A percentile compares a stretch with the other conserved stretches of the same genome.
phyloP scores from a whole-genome alignment of 2,888 invertebrate species.

The Andricus curvator region DNA sequence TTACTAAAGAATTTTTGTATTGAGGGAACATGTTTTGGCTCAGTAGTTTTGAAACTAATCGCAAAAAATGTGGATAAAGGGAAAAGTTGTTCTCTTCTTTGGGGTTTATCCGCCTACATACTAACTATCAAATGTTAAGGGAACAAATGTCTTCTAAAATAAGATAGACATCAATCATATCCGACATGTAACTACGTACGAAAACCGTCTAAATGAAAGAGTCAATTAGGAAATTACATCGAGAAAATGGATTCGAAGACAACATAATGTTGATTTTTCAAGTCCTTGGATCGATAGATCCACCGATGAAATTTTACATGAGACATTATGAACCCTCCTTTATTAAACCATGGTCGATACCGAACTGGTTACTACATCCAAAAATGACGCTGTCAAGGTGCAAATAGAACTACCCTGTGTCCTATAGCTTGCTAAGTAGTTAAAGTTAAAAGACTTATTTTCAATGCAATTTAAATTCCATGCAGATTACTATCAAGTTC shows the following conservation, averaged over 20 bases:
- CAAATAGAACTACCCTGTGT: too few relatives aligned
- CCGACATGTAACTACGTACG: conserved; percentile 1
- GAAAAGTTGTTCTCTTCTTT: too few relatives aligned
- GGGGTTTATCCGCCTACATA: too few relatives aligned
- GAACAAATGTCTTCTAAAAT: neutral
- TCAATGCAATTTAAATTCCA: neutral
- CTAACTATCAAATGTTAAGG: neutral
- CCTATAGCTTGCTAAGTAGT: neutral
- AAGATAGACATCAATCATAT: neutral
- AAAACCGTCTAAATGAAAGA: neutral
- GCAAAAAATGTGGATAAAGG: too few relatives aligned
- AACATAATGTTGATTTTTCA: neutral
- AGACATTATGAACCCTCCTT: neutral
- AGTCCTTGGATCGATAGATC: neutral
- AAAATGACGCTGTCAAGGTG: conserved; percentile 7
- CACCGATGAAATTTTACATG: neutral
- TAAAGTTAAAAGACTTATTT: neutral
- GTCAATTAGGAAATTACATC: conserved; percentile 13
- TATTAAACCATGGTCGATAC: neutral
- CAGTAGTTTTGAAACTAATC: too few relatives aligned
- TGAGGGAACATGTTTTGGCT: too few relatives aligned
- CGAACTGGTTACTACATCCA: neutral
- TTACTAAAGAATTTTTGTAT: too few relatives aligned
- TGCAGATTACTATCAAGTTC: neutral
- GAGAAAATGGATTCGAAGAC: neutral